Base-by-base conservation (phyloP, 2,888 invertebrate genomes). In the Plebejus anna region DNA sequence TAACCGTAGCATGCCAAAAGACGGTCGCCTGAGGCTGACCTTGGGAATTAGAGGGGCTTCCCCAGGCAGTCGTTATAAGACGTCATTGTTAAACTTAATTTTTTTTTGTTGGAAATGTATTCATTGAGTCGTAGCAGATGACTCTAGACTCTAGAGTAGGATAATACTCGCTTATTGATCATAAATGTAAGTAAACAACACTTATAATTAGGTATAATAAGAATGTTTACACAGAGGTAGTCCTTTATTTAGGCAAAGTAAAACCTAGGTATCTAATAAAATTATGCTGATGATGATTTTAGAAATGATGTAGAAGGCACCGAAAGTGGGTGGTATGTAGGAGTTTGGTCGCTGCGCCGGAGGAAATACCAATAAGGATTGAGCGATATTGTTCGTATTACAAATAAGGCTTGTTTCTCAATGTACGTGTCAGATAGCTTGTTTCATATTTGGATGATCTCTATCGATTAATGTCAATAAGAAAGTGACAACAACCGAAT, bases 1-100 rank as follows among this genome's bases (percentile, higher is more conserved):
- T 36, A 28, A 66, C 32, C 61, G 32, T 32, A 66, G 22, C 28
- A 66, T 66, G 61, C 32, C 66, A 36, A 66, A 66, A 66, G 66
- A 36, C 36, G 36, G 32, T 16, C 16, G 66, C 28, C 36, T 32
- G 32, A 66, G 11, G 11, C 9, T 13, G 36, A 16, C 66, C 66
- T 66, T 36, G 66, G 66, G 28, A 4, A 66, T 66, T 66, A 32
- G 66, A 66, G 66, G 66, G 66, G 32, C 32, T 66, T 66, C 66
- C 36, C 66, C 66, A 36, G 66, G 28, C 66, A 16, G 32, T 36
- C 66, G 22, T 36, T 66, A 5, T 36, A 66, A 32, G 36, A 66
- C 66, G 66, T 32, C 66, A 66, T 36, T 36, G 66, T 36, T 66
- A 36, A 66, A 36, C 16, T 66, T 66, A 66, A 36, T 66, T 66